Evolutionary conservation across 2,113 vertebrate species (phyloP), one percentile per base, ranked within the genome.

Genomic region (Regulus satrapa): DNA sequence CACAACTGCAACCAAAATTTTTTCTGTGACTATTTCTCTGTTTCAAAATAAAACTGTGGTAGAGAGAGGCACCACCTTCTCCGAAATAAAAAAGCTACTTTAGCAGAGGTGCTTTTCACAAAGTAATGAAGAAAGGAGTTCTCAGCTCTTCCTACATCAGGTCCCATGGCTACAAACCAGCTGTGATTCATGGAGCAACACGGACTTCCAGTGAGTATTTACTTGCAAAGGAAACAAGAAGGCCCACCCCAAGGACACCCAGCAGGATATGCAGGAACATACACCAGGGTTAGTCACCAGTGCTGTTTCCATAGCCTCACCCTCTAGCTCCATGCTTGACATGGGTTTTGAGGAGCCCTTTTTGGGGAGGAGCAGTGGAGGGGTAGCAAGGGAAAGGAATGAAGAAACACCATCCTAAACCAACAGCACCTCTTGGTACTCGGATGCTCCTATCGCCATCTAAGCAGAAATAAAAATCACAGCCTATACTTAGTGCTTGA

Each of bases 1-100:
- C 4, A 49, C 3, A 14, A 3, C 1, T 19, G 23, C 21, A 64
- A 76, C 31, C 6, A 21, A 13, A 0, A 1, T 41, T 66, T 61
- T 9, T 11, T 3, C 31, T 24, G 28, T 62, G 62, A 59, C 4
- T 40, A 36, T 32, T 68, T 75, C 24, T 4, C 40, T 4, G 15
- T 49, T 88, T 78, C 21, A 24, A 59, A 59, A 20, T 0, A 48
- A 8, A 81, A 12, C 41, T 31, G 28, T 23, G 8, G 46, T 21
- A 46, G 34, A 56, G 19, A 67, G 5, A 36, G 8, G 36, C 3
- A 40, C 0, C 21, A 49, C 34, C 17, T 31, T 25, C 20, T 55
- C 15, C n/a, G n/a, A n/a, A n/a, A n/a, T n/a, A n/a, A n/a, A n/a
- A n/a, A n/a, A n/a, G n/a, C n/a, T n/a, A n/a, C n/a, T n/a, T n/a